Base-by-base conservation (phyloP, 2,113 vertebrate genomes). In the Okapia johnstoni region DNA sequence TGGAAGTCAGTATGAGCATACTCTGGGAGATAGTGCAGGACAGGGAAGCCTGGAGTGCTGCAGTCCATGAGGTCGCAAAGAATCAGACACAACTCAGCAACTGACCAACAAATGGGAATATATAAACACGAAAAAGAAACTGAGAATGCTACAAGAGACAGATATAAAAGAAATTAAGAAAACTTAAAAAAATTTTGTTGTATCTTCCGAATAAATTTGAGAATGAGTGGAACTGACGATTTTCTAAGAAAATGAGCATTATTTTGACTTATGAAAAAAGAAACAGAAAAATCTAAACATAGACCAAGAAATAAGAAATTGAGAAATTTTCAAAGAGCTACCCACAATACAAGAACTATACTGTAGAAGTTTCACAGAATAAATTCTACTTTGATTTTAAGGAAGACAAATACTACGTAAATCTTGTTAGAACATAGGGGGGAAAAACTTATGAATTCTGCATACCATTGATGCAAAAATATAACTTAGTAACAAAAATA, bases 121-220 rank as follows among this genome's bases (percentile, higher is more conserved):
- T 21, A 94, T 55, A 96, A 90, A 48, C 17, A 43, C 25, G 83
- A 83, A 58, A 28, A 77, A 90, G 25, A 55, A 90, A 61, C 8
- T 79, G 16, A 95, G 40, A 89, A 52, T 61, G 28, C n/a, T 85
- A 63, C 26, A 55, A 97, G 80, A 97, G 36, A 95, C 88, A 95
- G 26, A 96, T 90, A 1, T 5, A 26, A 76, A 97, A 23, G 3
- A 79, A 90, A 93, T 86, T 23, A 19, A 58, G 4, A 81, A 93
- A 76, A 83, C 36, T 79, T 3, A 50, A 85, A 91, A 88, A 14
- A 54, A 30, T 83, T 94, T 86, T 83, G 58, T 66, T 23, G 89
- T 33, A 63, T 17, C 17, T 26, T 92, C 19, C 79, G 14, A 90
- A 80, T 77, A 93, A 87, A 92, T 48, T 92, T 66, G 6, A 80